Percentiles rank a stretch among this genome's conserved stretches.
phyloP scores from a whole-genome alignment of 2,797 vertebrate genomes.

The Chelmon rostratus region DNA sequence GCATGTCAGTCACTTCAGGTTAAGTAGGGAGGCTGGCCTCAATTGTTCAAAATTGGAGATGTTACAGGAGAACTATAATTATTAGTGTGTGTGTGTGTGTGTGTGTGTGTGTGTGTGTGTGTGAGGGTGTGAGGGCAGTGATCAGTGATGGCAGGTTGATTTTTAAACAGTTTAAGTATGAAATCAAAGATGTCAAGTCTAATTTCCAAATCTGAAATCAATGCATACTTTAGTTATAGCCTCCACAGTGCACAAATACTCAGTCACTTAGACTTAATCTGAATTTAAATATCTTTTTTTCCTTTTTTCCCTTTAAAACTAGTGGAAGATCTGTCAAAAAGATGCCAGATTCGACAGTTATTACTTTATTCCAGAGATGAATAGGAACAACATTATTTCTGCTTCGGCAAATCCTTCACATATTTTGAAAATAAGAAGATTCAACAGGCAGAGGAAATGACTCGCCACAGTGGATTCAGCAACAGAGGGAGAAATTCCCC shows the following conservation, averaged over 20 bases:
- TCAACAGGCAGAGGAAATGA: neutral
- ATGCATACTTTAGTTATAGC: too few species aligned
- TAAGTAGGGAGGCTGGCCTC: neutral
- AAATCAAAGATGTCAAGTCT: too few species aligned
- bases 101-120: too few species aligned
- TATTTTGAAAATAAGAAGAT: neutral
- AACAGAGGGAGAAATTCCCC: neutral
- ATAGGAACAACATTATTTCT: neutral
- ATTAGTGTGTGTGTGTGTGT: too few species aligned
- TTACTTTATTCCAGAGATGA: neutral
- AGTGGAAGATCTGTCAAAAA: neutral
- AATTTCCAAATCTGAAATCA: neutral
- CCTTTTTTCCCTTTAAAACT: neutral
- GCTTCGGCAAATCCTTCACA: neutral
- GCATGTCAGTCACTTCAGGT: neutral
- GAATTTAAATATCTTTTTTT: neutral
- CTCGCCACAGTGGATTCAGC: neutral
- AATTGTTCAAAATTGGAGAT: neutral
- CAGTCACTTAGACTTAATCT: neutral
- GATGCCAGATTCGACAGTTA: too few species aligned
- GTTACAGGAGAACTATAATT: too few species aligned
- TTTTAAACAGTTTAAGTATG: too few species aligned
- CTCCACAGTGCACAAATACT: too few species aligned
- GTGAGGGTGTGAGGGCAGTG: too few species aligned
- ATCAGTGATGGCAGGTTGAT: too few species aligned